Percentiles rank a stretch among this genome's conserved stretches.
These are phyloP conservation scores for Epizoanthus fatuus DNA, from an alignment of 92 coral and sea anemone genomes.

Conservation along the genomic window DNA sequence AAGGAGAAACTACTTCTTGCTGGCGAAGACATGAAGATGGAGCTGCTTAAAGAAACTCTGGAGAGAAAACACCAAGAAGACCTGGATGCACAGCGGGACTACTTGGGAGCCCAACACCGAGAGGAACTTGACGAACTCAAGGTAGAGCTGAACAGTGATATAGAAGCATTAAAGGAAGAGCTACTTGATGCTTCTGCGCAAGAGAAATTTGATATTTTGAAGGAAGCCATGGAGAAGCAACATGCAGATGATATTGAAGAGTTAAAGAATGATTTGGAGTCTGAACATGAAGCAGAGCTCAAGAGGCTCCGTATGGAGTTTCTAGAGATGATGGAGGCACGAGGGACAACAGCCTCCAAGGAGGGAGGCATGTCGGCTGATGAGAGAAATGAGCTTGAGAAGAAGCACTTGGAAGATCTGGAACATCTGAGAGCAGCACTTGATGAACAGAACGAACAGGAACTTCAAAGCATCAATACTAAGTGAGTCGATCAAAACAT, in stretches of 20 bases:
- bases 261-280: constrained; percentile 76
- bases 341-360: constrained; percentile 18
- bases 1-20: constrained; percentile 79
- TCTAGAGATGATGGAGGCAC: constrained; percentile 62
- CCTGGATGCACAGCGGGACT: constrained; percentile 68
- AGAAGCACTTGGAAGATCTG: constrained; percentile 78
- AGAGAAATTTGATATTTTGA: constrained; percentile 75
- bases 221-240: constrained; percentile 70
- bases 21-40: constrained; percentile 74
- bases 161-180: constrained; percentile 66
- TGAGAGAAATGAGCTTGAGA: constrained; percentile 71
- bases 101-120: constrained; percentile 76
- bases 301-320: constrained; percentile 75
- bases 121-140: constrained; percentile 78
- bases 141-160: constrained; percentile 68
- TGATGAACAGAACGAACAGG: constrained; percentile 53
- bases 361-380: constrained; percentile 40
- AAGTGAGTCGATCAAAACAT: constrained; percentile 10
- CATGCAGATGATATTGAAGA: constrained; percentile 82
- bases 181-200: constrained; percentile 81
- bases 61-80: constrained; percentile 85
- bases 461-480: constrained; percentile 63
- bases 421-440: constrained; percentile 59
- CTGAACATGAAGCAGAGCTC: constrained; percentile 84
- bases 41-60: constrained; percentile 65